Base-by-base conservation (phyloP, 2,797 vertebrate genomes). In the Salmo trutta region DNA sequence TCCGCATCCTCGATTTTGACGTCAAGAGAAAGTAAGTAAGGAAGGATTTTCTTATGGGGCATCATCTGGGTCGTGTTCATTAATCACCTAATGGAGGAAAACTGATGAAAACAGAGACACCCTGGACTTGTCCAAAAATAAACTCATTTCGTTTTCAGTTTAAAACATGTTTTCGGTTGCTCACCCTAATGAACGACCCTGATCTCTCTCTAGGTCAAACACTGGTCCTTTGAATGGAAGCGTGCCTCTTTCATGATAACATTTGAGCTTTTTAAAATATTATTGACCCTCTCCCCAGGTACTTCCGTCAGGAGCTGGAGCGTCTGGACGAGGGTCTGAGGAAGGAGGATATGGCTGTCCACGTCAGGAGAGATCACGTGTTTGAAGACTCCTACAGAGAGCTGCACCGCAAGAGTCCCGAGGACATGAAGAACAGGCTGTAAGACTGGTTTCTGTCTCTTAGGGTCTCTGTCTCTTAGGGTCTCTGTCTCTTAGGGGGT, bases 301-400 rank as follows among this genome's bases (percentile, higher is more conserved):
- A 98, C 80, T 99, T 99, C 91, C 95, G 97, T 3, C 97, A 98
- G 90, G 97, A 99, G 89, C 88, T 99, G 12, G 97, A 99, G 88
- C 94, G 97, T 47, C 90, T 99, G 79, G 97, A 99, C 4, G 97
- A 98, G 89, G 97, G 97, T 31, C 91, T 98, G 78, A 93, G 97
- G 79, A 98, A 98, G 90, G 97, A 99, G 90, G 97, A 99, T 89
- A 97, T 99, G 97, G 97, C 97, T 0, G 97, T 99, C 68, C 97
- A 99, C 51, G 97, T 99, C 77, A 96, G 97, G 79, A 93, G 97
- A 82, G 97, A 99, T 83, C 97, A 99, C 15, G 97, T 99, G 77
- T 99, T 99, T 84, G 97, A 99, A 92, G 97, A 99, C 79, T 99
- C 97, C 0, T 99, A 99, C 84, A 93, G 97, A 68, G 97, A 98